Evolutionary conservation across 1,140 invertebrate genomes (phyloP).

Genomic region (fruit fly (Drosophila melanogaster)): Release_6_plus_ISO1_MT NT_033777.3:13597501-13598000

Average conservation of each 20-base stretch:
- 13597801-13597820: too few species aligned
- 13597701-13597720: too few species aligned
- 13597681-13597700: too few species aligned
- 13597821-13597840: too few species aligned
- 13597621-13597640: too few species aligned
- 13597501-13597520: constrained; percentile 46
- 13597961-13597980: constrained; percentile 52
- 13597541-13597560: background rate
- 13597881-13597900: constrained; percentile 21
- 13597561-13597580: background rate
- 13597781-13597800: too few species aligned
- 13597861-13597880: constrained; percentile 9
- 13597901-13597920: constrained; percentile 47
- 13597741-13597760: too few species aligned
- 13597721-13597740: background rate
- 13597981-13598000: constrained; percentile 51
- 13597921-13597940: constrained; percentile 70
- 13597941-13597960: constrained; percentile 63
- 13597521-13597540: constrained; percentile 24
- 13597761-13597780: too few species aligned
- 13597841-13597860: too few species aligned
- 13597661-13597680: too few species aligned
- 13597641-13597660: too few species aligned
- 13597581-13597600: background rate
- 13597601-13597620: too few species aligned